Conservation (phyloP, 2,797 vertebrate genomes). For the Myiotriccus ornatus region DNA sequence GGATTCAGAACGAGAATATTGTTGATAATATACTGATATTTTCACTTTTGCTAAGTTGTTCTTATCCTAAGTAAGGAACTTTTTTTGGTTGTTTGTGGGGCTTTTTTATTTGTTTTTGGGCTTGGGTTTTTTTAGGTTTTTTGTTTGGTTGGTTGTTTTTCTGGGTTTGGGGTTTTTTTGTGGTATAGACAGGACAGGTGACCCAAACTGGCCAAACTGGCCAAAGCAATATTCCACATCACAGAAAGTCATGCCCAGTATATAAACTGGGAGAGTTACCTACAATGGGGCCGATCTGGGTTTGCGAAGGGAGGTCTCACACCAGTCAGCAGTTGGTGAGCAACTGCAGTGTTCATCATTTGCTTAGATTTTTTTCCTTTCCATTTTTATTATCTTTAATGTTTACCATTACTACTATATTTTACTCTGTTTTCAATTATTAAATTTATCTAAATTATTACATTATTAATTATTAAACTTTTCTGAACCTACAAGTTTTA, state of each 20-base stretch:
- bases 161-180: too few species aligned
- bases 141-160: not conserved
- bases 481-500: not conserved
- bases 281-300: not conserved
- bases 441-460: not conserved
- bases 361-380: not conserved
- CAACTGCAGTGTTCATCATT: not conserved
- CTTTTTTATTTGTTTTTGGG: too few species aligned
- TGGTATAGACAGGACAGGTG: not conserved
- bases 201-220: not conserved
- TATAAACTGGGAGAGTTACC: not conserved
- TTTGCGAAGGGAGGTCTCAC: not conserved
- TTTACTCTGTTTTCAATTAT: not conserved
- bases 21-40: not conserved
- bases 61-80: too few species aligned
- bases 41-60: not conserved
- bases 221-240: not conserved
- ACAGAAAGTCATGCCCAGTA: not conserved
- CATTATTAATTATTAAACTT: too few species aligned
- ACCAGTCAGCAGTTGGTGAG: not conserved
- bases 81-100: not conserved
- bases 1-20: not conserved
- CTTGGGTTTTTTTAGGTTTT: not conserved
- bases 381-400: not conserved
- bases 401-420: not conserved